These are phyloP conservation scores for Charina bottae DNA, from an alignment of 2,113 vertebrate genomes.

Conservation along the genomic window DNA sequence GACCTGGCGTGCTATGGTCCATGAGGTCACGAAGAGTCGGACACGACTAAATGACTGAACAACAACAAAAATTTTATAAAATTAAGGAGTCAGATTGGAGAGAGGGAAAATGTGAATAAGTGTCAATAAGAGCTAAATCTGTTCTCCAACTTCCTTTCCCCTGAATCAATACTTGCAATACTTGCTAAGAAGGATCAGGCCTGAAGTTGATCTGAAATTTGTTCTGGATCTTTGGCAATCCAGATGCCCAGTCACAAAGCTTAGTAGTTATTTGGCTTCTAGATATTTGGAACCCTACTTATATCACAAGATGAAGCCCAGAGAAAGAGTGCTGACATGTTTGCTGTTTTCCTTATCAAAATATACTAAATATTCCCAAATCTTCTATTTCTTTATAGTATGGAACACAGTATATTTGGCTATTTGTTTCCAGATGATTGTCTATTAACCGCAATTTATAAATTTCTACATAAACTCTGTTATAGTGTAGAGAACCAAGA, in stretches of 20 bases:
- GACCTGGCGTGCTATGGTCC: too few species aligned
- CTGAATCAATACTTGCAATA: not conserved
- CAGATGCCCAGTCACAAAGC: not conserved
- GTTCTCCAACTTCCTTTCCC: not conserved
- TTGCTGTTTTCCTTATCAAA: not conserved
- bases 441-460: not conserved
- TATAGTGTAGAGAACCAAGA: too few species aligned
- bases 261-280: not conserved
- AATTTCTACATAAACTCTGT: not conserved
- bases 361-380: not conserved
- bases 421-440: not conserved
- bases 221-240: not conserved
- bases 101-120: not conserved
- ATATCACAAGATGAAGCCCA: not conserved
- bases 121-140: not conserved
- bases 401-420: not conserved
- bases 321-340: not conserved
- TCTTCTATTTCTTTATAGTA: not conserved
- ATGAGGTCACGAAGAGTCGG: too few species aligned
- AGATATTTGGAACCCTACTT: not conserved
- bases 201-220: not conserved
- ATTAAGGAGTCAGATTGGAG: not conserved
- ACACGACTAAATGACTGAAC: too few species aligned
- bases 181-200: not conserved
- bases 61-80: not conserved